Conservation (phyloP, 2,113 vertebrate species). For the Hoplias malabaricus region DNA sequence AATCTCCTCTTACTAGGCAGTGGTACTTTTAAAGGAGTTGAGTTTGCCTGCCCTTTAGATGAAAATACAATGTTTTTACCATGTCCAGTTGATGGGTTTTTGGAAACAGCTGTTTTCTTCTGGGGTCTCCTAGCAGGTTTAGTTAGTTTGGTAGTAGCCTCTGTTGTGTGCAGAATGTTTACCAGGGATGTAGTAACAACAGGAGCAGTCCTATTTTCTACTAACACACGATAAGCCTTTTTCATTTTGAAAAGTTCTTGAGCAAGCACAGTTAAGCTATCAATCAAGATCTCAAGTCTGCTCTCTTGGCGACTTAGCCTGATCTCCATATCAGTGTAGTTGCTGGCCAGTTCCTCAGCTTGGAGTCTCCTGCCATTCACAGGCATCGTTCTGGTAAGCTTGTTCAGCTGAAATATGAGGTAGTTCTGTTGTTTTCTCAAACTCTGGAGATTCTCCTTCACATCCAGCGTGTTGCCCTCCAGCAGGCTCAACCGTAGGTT, state of each 20-base stretch:
- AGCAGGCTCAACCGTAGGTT: conserved; percentile 70
- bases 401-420: conserved; percentile 61
- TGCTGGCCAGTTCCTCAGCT: conserved; percentile 56
- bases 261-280: conserved; percentile 71
- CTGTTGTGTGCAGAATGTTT: conserved; percentile 32
- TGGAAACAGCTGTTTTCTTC: conserved; percentile 46
- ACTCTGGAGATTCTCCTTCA: conserved; percentile 63
- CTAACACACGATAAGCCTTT: conserved; percentile 49
- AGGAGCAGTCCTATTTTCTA: conserved; percentile 45
- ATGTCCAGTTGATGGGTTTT: conserved; percentile 42
- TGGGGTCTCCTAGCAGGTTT: conserved; percentile 41
- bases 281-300: conserved; percentile 71
- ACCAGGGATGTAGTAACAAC: conserved; percentile 19
- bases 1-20: neutral
- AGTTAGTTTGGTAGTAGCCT: neutral
- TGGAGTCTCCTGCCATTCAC: conserved; percentile 49
- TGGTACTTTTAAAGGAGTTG: neutral
- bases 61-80: conserved; percentile 21
- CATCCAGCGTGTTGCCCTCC: conserved; percentile 69
- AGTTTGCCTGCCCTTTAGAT: conserved; percentile 10
- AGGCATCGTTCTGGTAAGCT: conserved; percentile 46
- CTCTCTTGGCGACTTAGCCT: conserved; percentile 66
- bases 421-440: conserved; percentile 59
- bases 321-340: conserved; percentile 62
- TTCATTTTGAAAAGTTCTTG: conserved; percentile 73